phyloP scores from a whole-genome alignment of 2,888 invertebrate species.

The Allolobophora icterica region DNA sequence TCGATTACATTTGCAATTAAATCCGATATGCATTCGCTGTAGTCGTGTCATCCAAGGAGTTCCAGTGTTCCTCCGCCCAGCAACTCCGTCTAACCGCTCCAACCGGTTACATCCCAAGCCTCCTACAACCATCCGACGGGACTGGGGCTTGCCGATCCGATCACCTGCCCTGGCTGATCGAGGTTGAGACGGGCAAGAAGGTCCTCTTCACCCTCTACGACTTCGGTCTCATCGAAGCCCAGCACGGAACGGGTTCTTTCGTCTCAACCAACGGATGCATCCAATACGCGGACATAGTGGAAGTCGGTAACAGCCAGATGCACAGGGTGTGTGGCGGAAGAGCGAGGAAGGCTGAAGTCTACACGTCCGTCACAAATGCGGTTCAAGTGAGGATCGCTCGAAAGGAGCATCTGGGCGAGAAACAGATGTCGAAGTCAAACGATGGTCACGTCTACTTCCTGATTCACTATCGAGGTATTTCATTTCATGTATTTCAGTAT shows the following conservation, averaged over 20 bases:
- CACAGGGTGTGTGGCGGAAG: background rate
- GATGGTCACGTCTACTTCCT: background rate
- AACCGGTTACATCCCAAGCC: constrained; percentile 13
- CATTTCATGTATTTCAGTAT: background rate
- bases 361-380: background rate
- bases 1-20: too few relatives aligned
- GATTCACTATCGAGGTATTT: constrained; percentile 2
- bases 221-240: background rate
- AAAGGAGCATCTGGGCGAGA: background rate
- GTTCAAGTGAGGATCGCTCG: background rate
- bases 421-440: background rate
- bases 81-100: background rate
- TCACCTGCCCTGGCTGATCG: constrained; percentile 5
- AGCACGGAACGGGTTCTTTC: background rate
- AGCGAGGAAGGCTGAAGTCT: background rate
- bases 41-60: background rate
- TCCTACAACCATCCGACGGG: background rate
- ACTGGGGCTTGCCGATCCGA: background rate
- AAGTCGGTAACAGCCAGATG: background rate
- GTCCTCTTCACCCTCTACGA: constrained; percentile 26
- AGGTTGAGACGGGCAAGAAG: constrained; percentile 13
- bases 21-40: background rate
- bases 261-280: background rate
- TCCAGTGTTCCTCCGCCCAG: background rate
- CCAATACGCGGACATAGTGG: background rate